Base-by-base conservation (phyloP, 2,113 vertebrate species). In the Paralichthys olivaceus region DNA sequence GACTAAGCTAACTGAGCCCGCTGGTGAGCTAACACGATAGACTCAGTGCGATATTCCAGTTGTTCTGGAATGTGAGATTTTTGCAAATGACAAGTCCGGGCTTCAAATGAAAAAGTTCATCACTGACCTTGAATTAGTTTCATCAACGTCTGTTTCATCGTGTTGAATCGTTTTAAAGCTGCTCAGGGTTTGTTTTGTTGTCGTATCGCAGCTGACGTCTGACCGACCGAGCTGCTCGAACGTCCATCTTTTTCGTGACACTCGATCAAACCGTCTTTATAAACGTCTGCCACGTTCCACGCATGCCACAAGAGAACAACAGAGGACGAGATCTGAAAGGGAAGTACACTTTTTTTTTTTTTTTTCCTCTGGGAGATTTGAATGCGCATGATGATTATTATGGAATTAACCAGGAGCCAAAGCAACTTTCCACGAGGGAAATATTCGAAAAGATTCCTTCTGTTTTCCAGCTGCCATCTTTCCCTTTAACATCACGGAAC, bases 331-430 rank as follows among this genome's bases (percentile, higher is more conserved):
- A 20, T 56, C 43, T 37, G 26, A 71, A 34, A n/a, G 26, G 49
- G 69, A 5, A 62, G 22, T 23, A 19, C 43, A 61, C 1, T 25
- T 6, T 1, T 43, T 19, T 40, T 47, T 55, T n/a, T 19, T 23
- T 57, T 28, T 60, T 65, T 76, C 12, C 28, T 56, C 56, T 7
- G 34, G 72, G 45, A 79, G 19, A 57, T 17, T 37, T 15, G 59
- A 68, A 70, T 11, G 28, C 57, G 22, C 7, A 55, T 55, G 53
- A 53, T 7, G 53, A 69, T 62, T 23, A 54, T 40, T 19, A 2
- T 54, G 86, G 84, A 29, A 63, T 40, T 88, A 80, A 81, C 60
- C 57, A 49, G 65, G 25, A 75, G 58, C 80, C 69, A 61, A 72
- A 69, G 72, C 13, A 14, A 83, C 73, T 74, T 59, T 80, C 29